phyloP scores from a whole-genome alignment of 2,797 vertebrate species.

The Lophotriccus pileatus region DNA sequence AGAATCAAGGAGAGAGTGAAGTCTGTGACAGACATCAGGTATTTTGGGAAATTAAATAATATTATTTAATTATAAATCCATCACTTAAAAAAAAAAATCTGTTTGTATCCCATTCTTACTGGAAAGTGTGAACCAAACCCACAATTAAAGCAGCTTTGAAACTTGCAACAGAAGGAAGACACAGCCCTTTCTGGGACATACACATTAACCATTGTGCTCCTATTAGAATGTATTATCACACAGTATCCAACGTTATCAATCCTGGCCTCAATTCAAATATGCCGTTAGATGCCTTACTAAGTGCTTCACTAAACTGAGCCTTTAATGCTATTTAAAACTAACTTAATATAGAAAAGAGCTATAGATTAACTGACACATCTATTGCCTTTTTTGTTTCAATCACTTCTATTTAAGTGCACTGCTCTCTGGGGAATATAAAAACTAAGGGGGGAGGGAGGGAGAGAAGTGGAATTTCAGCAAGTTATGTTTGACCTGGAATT shows the following conservation, averaged over 20 bases:
- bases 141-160: background rate
- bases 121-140: background rate
- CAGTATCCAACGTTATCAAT: constrained; percentile 54
- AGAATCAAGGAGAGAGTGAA: background rate
- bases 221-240: background rate
- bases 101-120: background rate
- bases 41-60: background rate
- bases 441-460: background rate
- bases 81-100: background rate
- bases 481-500: constrained; percentile 2
- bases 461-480: background rate
- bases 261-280: constrained; percentile 56
- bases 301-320: constrained; percentile 44
- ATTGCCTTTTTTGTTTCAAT: constrained; percentile 10
- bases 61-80: background rate
- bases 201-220: background rate
- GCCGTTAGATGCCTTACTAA: constrained; percentile 46
- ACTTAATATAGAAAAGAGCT: constrained; percentile 51
- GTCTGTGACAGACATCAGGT: background rate
- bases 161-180: background rate
- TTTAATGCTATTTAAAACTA: constrained; percentile 65
- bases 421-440: background rate
- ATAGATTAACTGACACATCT: constrained; percentile 42
- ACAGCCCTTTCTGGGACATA: background rate
- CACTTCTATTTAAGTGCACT: background rate